phyloP scores from a whole-genome alignment of 23 tunicate genomes.

The Trididemnum clinides region DNA sequence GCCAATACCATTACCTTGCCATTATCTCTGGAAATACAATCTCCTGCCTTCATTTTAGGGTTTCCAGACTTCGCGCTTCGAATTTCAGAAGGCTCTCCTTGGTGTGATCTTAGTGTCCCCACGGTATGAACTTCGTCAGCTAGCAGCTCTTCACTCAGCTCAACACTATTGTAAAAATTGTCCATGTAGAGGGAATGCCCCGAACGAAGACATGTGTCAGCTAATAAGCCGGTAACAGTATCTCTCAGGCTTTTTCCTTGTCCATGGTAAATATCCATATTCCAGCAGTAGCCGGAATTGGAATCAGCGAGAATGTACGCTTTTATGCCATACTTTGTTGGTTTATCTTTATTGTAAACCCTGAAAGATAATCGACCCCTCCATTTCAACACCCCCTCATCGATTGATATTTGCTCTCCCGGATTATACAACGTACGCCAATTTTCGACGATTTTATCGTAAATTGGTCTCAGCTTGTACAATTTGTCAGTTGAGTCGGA shows the following conservation, averaged over 20 bases:
- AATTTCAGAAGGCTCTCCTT: conserved; percentile 44
- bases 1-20: conserved; percentile 12
- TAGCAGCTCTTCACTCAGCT: conserved; percentile 18
- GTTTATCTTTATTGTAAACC: conserved; percentile 45
- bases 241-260: conserved; percentile 21
- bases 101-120: conserved; percentile 22
- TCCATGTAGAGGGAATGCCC: conserved; percentile 38
- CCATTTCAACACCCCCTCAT: conserved; percentile 43
- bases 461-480: conserved; percentile 13
- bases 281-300: conserved; percentile 31
- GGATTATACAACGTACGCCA: conserved; percentile 20
- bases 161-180: conserved; percentile 42
- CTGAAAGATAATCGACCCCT: conserved; percentile 32
- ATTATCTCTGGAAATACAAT: too few relatives aligned
- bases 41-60: too few relatives aligned
- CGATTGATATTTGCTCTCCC: conserved; percentile 47
- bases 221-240: conserved; percentile 35
- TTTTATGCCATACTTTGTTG: conserved; percentile 43
- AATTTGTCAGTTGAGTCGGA: too few relatives aligned
- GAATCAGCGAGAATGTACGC: conserved; percentile 39
- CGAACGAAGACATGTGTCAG: not conserved
- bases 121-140: conserved; percentile 18
- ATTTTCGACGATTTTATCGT: not conserved
- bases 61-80: too few relatives aligned
- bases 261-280: conserved; percentile 34